Base-by-base conservation (phyloP, 2,113 vertebrate genomes). In the Sinosuthora webbiana region DNA sequence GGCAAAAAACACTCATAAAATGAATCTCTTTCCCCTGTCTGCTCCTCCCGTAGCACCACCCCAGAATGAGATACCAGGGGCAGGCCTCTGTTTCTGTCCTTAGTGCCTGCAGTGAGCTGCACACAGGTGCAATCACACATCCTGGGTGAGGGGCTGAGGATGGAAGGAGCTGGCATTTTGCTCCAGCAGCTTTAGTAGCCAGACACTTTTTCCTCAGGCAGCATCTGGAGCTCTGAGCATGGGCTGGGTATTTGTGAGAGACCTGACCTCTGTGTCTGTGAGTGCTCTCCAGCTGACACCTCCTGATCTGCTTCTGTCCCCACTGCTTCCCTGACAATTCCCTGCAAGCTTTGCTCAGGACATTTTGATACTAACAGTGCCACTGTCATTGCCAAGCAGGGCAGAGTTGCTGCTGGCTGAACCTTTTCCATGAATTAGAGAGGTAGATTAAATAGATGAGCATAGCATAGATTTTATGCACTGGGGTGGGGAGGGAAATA, bases 11-110 rank as follows among this genome's bases (percentile, higher is more conserved):
- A 11, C 12, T 76, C 0, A 1, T 27, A 14, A 44, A 52, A 55
- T 37, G 0, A 31, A 33, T 21, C 9, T 37, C 28, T 42, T 59
- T 18, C 9, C 45, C 28, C 17, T 56, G 5, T 5, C 50, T 44
- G 12, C 17, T 60, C 18, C 17, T 15, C 18, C 7, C 2, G 1
- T 17, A 84, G 20, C n/a, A 73, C 2, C 42, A 25, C 3, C 6
- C n/a, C 42, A 53, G 37, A 27, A 30, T 0, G 0, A 74, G 70
- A 4, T 1, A 16, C 13, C 7, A 7, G 42, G 37, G 31, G 7
- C 69, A 49, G 19, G 11, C 27, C 0, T 0, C 25, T 78, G 22
- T 28, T 10, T 28, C 81, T 41, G 17, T 41, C 28, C 70, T 33
- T 35, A 7, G 35, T 7, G 19, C 27, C 52, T 4, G 6, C 20